A percentile compares a stretch with the other conserved stretches of the same genome.
Conservation (phyloP, 2,797 vertebrate genomes). For the Pangasius sanitwongsei region DNA sequence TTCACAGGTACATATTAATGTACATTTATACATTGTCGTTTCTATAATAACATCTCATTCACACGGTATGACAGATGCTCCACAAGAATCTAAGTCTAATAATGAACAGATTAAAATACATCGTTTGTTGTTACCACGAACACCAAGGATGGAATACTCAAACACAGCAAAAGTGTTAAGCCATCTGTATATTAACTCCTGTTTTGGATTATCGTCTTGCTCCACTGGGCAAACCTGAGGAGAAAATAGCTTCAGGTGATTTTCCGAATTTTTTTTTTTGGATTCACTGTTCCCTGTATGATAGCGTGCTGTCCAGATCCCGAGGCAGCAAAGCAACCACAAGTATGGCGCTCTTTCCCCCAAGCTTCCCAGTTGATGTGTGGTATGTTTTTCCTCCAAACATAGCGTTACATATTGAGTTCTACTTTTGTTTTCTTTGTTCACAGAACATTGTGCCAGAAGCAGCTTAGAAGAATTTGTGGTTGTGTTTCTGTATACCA, state of each 20-base stretch:
- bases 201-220: background rate
- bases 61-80: background rate
- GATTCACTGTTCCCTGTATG: background rate
- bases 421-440: background rate
- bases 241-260: background rate
- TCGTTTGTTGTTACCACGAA: background rate
- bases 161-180: background rate
- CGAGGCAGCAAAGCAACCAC: background rate
- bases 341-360: background rate
- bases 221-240: background rate
- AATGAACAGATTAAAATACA: background rate
- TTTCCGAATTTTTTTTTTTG: background rate
- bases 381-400: background rate
- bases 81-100: background rate
- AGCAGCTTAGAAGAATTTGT: background rate
- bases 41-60: background rate
- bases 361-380: background rate
- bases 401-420: background rate
- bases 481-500: background rate
- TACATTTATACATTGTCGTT: background rate
- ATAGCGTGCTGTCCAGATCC: background rate
- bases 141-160: background rate
- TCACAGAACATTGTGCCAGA: background rate
- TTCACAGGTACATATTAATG: background rate
- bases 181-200: background rate